phyloP scores from a whole-genome alignment of 1,140 invertebrate species.

The Globodera ellingtonae region DNA sequence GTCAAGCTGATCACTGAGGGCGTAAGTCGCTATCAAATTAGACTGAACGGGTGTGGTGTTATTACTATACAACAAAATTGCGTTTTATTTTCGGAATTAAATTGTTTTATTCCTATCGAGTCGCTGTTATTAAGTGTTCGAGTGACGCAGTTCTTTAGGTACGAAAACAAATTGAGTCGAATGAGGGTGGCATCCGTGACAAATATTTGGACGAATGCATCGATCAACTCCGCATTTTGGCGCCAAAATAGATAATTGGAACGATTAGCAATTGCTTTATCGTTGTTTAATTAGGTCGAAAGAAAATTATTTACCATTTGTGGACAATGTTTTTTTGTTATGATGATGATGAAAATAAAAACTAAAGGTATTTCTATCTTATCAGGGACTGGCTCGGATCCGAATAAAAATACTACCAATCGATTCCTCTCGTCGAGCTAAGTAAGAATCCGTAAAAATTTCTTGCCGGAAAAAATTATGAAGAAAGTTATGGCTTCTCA shows the following conservation, averaged over 20 bases:
- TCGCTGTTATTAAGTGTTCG: too few species aligned
- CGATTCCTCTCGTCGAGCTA: too few species aligned
- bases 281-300: neutral
- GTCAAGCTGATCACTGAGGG: constrained; percentile 57
- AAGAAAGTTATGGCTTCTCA: too few species aligned
- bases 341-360: too few species aligned
- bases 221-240: constrained; percentile 49
- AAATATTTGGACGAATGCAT: constrained; percentile 62
- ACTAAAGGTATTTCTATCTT: too few species aligned
- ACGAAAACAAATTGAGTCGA: constrained; percentile 50
- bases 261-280: neutral
- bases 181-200: constrained; percentile 59
- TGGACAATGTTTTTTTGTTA: too few species aligned
- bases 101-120: constrained; percentile 27
- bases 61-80: neutral
- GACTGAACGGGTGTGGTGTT: constrained; percentile 2
- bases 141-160: constrained; percentile 33
- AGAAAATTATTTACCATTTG: too few species aligned
- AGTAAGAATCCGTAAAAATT: too few species aligned
- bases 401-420: too few species aligned
- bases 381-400: too few species aligned
- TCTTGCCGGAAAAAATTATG: too few species aligned
- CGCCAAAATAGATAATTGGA: neutral
- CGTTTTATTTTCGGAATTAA: neutral
- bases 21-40: constrained; percentile 20